Evolutionary conservation across 2,113 vertebrate genomes (phyloP).

Genomic region (Vimba vimba): DNA sequence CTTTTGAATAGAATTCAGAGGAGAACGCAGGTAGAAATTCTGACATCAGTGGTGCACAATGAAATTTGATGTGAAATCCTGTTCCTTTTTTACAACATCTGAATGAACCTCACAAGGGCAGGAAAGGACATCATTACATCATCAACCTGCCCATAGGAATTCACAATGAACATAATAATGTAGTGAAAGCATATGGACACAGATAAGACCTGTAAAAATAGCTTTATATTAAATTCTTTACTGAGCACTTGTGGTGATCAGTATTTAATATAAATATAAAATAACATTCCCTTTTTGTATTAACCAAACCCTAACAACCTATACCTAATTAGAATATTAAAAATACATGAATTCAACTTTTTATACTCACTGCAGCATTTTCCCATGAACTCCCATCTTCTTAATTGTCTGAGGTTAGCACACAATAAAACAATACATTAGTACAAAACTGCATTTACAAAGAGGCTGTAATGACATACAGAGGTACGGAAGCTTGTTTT

Average conservation of each 20-base stretch:
- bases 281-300: not conserved
- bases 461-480: too few species aligned
- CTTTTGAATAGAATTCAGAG: not conserved
- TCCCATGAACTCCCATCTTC: not conserved
- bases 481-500: too few species aligned
- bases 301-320: not conserved
- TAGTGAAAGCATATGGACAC: not conserved
- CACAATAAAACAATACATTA: constrained; percentile 1
- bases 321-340: not conserved
- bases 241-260: not conserved
- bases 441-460: not conserved
- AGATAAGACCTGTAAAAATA: not conserved
- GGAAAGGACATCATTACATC: not conserved
- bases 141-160: not conserved
- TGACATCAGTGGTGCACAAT: not conserved
- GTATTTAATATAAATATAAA: not conserved
- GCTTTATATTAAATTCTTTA: not conserved
- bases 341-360: not conserved
- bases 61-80: not conserved
- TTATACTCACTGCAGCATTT: constrained; percentile 11
- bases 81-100: not conserved
- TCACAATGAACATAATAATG: too few species aligned
- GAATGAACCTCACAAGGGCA: not conserved
- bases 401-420: not conserved
- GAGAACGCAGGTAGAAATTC: not conserved